Evolutionary conservation across 2,797 vertebrate species (phyloP).

Genomic region (Enteromius thamalakanensis): DNA sequence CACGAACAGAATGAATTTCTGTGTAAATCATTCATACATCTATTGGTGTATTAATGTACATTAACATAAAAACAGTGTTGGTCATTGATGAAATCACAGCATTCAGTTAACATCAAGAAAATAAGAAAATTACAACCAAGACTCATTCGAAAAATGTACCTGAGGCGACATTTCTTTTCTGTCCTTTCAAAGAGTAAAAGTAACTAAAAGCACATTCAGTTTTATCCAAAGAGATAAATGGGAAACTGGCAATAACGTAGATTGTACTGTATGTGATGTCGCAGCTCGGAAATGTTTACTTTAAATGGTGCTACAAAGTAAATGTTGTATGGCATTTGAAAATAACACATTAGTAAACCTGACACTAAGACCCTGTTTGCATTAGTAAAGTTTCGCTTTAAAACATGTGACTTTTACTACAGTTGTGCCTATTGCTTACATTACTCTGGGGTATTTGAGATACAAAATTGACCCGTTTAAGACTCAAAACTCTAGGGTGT

Average conservation of each 20-base stretch:
- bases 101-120: neutral
- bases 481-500: too few relatives aligned
- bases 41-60: neutral
- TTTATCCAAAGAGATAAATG: neutral
- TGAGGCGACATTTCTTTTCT: neutral
- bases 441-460: too few relatives aligned
- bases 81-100: neutral
- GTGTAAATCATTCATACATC: too few relatives aligned
- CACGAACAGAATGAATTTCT: neutral
- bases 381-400: too few relatives aligned
- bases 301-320: neutral
- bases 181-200: neutral
- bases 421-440: too few relatives aligned
- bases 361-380: too few relatives aligned
- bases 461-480: too few relatives aligned
- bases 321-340: neutral
- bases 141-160: neutral
- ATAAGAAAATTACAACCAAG: neutral
- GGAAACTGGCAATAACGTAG: neutral
- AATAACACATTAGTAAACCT: neutral
- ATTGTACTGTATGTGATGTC: neutral
- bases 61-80: neutral
- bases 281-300: neutral
- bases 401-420: too few relatives aligned
- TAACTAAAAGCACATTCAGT: neutral